These are phyloP conservation scores for Holocentrus rufus DNA, from an alignment of 2,797 vertebrate genomes.

Conservation along the genomic window DNA sequence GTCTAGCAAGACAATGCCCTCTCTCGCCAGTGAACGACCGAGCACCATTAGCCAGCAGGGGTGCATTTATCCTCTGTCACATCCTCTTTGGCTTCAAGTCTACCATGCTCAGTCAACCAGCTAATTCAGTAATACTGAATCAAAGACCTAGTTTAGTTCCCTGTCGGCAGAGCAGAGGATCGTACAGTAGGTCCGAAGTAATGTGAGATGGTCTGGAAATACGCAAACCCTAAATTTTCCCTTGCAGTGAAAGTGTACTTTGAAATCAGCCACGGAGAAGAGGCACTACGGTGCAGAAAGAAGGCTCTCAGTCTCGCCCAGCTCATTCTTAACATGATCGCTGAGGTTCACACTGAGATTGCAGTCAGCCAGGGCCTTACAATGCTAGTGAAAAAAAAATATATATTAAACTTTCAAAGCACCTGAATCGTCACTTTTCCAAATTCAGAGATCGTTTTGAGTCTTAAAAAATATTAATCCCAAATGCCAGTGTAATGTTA, in stretches of 20 bases:
- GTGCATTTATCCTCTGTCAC: slow-evolving; percentile 36
- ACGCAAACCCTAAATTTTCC: slow-evolving; percentile 22
- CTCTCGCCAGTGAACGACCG: neutral
- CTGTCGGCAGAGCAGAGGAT: slow-evolving; percentile 27
- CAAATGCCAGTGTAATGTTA: slow-evolving; percentile 34
- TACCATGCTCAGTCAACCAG: slow-evolving; percentile 32
- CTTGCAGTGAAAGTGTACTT: slow-evolving; percentile 35
- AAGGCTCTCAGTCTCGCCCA: slow-evolving; percentile 56
- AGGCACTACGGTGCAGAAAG: slow-evolving; percentile 78
- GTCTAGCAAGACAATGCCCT: neutral
- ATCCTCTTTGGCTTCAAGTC: slow-evolving; percentile 49
- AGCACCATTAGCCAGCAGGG: slow-evolving; percentile 31
- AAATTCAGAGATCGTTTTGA: slow-evolving; percentile 36
- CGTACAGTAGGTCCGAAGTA: slow-evolving; percentile 40
- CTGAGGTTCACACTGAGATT: slow-evolving; percentile 57
- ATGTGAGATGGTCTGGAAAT: slow-evolving; percentile 35
- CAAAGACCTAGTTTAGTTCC: slow-evolving; percentile 1
- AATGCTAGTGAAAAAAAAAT: slow-evolving; percentile 11
- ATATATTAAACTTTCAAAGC: slow-evolving; percentile 9
- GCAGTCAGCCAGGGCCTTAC: slow-evolving; percentile 55
- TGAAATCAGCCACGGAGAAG: slow-evolving; percentile 50
- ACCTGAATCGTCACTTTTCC: slow-evolving; percentile 44
- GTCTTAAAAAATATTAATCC: slow-evolving; percentile 49
- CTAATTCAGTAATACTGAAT: slow-evolving; percentile 50
- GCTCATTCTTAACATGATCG: slow-evolving; percentile 43